These are phyloP conservation scores for Emys orbicularis DNA, from an alignment of 2,797 vertebrate species.

Conservation along the genomic window DNA sequence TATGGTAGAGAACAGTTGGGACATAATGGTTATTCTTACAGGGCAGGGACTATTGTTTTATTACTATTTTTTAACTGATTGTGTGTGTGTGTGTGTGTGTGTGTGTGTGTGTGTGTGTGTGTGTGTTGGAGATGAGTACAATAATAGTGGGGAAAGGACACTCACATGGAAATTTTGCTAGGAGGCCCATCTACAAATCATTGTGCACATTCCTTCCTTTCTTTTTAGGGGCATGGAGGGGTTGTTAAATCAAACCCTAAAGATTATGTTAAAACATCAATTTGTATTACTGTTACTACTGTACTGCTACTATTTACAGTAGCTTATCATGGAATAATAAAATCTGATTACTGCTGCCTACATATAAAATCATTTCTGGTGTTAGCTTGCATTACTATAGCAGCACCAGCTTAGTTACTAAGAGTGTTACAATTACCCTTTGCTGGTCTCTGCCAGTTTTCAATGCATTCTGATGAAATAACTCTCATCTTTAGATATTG, in stretches of 20 bases:
- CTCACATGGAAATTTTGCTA: not conserved
- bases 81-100: too few relatives aligned
- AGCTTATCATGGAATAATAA: not conserved
- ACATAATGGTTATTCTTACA: not conserved
- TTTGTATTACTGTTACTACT: not conserved
- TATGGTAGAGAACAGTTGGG: not conserved
- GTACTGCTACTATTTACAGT: not conserved
- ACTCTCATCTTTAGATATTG: conserved; percentile 27
- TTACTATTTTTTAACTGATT: too few relatives aligned
- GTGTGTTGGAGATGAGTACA: not conserved
- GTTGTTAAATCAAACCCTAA: not conserved
- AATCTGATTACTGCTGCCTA: not conserved
- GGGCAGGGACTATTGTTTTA: not conserved
- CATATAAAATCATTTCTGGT: not conserved
- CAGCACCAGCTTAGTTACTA: not conserved
- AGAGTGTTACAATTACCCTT: not conserved
- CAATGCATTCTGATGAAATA: conserved; percentile 4
- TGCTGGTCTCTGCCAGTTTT: conserved; percentile 11
- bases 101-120: too few relatives aligned
- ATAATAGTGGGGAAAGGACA: not conserved
- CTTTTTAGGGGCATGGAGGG: not conserved
- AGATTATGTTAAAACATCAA: not conserved
- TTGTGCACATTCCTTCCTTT: not conserved
- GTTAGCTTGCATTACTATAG: not conserved
- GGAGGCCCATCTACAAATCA: not conserved